These are phyloP conservation scores for Brachyrhaphis roseni DNA, from an alignment of 2,797 vertebrate genomes.

Conservation along the genomic window DNA sequence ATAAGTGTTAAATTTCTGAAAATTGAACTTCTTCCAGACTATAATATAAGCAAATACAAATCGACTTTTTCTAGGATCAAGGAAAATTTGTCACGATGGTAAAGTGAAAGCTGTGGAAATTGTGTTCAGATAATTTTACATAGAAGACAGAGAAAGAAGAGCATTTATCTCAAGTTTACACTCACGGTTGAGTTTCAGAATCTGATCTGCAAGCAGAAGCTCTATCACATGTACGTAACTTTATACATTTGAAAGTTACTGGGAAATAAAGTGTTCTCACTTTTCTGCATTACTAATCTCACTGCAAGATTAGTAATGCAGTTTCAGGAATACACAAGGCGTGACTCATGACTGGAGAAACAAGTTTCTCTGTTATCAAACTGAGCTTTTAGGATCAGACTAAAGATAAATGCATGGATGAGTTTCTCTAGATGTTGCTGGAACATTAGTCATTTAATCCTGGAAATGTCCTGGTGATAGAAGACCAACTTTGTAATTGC, in stretches of 20 bases:
- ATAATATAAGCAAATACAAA: neutral
- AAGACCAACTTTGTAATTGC: too few relatives aligned
- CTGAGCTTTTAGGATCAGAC: neutral
- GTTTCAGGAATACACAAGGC: constrained; percentile 31
- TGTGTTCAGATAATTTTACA: neutral
- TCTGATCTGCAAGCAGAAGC: neutral
- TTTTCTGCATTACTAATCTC: neutral
- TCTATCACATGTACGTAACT: constrained; percentile 16
- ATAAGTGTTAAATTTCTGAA: neutral
- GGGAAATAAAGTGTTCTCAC: constrained; percentile 35
- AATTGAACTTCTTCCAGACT: neutral
- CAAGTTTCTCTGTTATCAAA: neutral
- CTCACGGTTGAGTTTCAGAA: constrained; percentile 12
- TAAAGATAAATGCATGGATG: too few relatives aligned
- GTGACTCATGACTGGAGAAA: constrained; percentile 32
- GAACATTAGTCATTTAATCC: too few relatives aligned
- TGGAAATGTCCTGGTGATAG: too few relatives aligned
- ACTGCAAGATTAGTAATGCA: constrained; percentile 18
- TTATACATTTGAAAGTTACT: constrained; percentile 24
- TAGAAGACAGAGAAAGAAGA: neutral
- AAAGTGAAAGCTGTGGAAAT: constrained; percentile 2
- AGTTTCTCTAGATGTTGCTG: too few relatives aligned
- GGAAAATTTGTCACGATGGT: constrained; percentile 6
- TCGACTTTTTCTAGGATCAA: neutral
- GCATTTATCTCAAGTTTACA: constrained; percentile 11